Evolutionary conservation across 2,113 vertebrate species (phyloP).

Genomic region (Macquaria australasica): DNA sequence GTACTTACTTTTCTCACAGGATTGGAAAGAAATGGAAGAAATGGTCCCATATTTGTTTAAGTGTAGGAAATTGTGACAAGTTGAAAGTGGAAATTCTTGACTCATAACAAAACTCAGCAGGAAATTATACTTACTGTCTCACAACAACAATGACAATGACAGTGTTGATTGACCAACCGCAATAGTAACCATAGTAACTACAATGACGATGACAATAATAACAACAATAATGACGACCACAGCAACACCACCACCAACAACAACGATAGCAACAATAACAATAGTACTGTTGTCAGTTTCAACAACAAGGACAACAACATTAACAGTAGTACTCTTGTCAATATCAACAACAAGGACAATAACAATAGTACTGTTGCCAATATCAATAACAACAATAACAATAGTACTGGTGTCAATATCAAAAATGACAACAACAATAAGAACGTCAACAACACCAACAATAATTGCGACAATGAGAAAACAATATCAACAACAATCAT

Average conservation of each 20-base stretch:
- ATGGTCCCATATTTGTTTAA: neutral
- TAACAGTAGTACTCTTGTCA: neutral
- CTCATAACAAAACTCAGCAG: neutral
- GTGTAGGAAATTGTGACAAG: neutral
- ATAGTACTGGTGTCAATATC: too few species aligned
- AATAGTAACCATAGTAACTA: neutral
- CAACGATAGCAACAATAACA: neutral
- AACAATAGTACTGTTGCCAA: too few species aligned
- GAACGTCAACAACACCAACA: too few species aligned
- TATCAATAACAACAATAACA: too few species aligned
- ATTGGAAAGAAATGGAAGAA: neutral
- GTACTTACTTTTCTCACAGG: slow-evolving; percentile 22
- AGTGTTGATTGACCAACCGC: neutral
- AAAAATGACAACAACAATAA: neutral
- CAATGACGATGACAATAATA: too few species aligned
- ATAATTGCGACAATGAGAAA: too few species aligned
- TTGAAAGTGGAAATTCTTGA: neutral
- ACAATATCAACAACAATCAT: neutral
- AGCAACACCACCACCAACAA: neutral
- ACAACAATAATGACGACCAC: neutral
- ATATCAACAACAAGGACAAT: too few species aligned
- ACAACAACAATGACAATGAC: too few species aligned
- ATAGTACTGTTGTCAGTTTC: too few species aligned
- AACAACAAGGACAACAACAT: too few species aligned
- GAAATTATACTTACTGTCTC: neutral